Base-by-base conservation (phyloP, 1,140 invertebrate species). In the Caenorhabditis briggsae region DNA sequence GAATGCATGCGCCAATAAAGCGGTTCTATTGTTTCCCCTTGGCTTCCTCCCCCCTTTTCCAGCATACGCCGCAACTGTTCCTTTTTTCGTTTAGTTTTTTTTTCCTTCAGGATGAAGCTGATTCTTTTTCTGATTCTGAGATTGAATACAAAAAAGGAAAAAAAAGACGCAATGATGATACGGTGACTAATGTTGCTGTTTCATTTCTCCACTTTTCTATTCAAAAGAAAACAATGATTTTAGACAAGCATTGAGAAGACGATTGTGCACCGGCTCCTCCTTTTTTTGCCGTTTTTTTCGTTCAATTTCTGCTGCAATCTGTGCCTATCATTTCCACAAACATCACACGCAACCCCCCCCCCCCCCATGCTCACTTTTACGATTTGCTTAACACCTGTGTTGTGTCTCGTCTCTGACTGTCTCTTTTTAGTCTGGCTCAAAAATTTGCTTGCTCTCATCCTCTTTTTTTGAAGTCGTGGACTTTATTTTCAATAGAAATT, bases 311-410 rank as follows among this genome's bases (percentile, higher is more conserved):
- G n/a, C 16, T 78, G 9, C 70, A 50, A 48, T 43, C 16, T 46
- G 8, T 78, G 70, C 46, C 70, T 78, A 78, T 78, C 70, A 78
- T 46, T 78, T 78, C 53, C 46, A 78, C 70, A 78, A 78, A 78
- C 46, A 78, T 46, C 33, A 53, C 65, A n/a, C 65, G n/a, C 65
- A 46, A 70, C 70, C 70, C n/a, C n/a, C n/a, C n/a, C n/a, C n/a
- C n/a, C n/a, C n/a, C 70, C 43, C 43, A 78, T 78, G 70, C 70
- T 50, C 70, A 50, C 70, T 78, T 78, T 78, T 78, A 78, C 70
- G 70, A 78, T 78, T 78, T 23, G 70, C 46, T 53, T 78, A 14
- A 78, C 70, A 78, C 70, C 70, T 78, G 70, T 50, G 46, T 78
- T 78, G 46, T 78, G 70, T 48, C 41, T 18, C 11, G 8, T 78